A percentile compares a stretch with the other conserved stretches of the same genome.
Conservation (phyloP, 2,797 vertebrate genomes). For the Harpagifer antarcticus region DNA sequence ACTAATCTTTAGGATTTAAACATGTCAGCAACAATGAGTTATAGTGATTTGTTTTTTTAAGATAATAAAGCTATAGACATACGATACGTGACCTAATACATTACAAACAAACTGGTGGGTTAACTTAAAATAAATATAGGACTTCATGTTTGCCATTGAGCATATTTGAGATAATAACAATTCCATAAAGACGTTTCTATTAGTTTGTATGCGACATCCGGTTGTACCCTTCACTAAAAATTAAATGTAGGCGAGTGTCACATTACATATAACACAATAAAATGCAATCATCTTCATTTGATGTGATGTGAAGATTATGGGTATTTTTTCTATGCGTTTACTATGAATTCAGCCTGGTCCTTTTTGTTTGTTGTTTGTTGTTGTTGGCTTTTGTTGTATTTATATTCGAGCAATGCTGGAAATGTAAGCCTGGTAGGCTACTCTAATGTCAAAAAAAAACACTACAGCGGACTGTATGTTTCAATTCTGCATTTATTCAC, state of each 20-base stretch:
- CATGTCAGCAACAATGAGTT: background rate
- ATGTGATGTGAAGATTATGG: background rate
- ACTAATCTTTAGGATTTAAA: background rate
- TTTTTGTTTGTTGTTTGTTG: background rate
- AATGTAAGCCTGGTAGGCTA: no score
- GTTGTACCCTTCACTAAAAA: background rate
- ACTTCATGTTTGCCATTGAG: background rate
- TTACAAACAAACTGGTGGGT: background rate
- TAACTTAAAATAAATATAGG: background rate
- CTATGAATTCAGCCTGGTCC: background rate
- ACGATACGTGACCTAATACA: no score
- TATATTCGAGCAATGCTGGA: background rate
- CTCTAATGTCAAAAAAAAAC: no score
- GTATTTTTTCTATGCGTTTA: background rate
- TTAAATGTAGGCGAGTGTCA: background rate
- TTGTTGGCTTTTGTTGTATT: background rate
- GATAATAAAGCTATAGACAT: background rate
- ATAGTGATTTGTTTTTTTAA: background rate
- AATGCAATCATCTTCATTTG: background rate
- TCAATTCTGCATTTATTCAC: constrained; percentile 51
- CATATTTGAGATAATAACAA: background rate
- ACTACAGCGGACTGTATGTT: constrained; percentile 11
- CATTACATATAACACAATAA: background rate
- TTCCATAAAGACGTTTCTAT: background rate
- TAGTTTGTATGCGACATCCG: background rate